These are phyloP conservation scores for Andrena minutula DNA, from an alignment of 2,888 invertebrate genomes.

Conservation along the genomic window DNA sequence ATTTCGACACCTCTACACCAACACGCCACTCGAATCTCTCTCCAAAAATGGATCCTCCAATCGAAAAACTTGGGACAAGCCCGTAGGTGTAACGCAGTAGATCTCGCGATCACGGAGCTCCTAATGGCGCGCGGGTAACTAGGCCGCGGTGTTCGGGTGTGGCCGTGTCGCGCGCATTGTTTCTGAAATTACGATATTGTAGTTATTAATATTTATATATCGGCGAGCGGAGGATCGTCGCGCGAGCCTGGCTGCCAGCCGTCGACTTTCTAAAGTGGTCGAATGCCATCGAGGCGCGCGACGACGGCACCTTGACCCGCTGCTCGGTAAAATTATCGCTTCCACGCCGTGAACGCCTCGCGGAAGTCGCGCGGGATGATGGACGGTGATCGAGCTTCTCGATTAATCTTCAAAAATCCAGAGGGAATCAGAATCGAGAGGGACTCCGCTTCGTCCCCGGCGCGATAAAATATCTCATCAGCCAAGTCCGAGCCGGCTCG, in stretches of 20 bases:
- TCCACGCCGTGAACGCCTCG: conserved; percentile 45
- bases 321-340: conserved; percentile 55
- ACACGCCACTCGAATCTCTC: background rate
- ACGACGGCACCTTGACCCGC: conserved; percentile 58
- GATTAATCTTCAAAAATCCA: no score
- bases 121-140: conserved; percentile 61
- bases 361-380: conserved; percentile 42
- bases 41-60: background rate
- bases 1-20: background rate
- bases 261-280: conserved; percentile 70
- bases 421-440: no score
- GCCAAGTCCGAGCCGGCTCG: background rate
- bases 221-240: conserved; percentile 50
- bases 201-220: conserved; percentile 79
- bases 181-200: conserved; percentile 78
- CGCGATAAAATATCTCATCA: conserved; percentile 5
- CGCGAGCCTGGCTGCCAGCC: conserved; percentile 52
- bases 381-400: conserved; percentile 23
- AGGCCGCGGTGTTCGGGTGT: conserved; percentile 75
- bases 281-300: conserved; percentile 60
- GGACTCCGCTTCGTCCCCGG: conserved; percentile 6
- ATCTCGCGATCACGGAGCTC: background rate
- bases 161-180: conserved; percentile 76
- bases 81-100: conserved; percentile 28
- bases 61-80: conserved; percentile 5